These are phyloP conservation scores for Dascillus cervinus DNA, from an alignment of 2,888 invertebrate genomes.

Conservation along the genomic window DNA sequence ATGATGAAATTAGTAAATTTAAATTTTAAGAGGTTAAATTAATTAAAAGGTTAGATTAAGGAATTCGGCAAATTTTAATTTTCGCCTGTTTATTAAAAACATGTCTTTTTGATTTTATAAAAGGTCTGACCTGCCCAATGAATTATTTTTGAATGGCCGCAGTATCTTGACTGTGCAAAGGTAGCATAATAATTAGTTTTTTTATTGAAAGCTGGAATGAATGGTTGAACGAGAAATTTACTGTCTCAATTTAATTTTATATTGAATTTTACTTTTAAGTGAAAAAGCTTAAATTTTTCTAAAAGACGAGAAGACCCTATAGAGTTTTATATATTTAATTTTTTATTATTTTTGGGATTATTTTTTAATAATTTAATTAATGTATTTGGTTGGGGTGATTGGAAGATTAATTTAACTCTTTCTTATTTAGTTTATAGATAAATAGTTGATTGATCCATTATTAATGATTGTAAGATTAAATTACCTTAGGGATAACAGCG, in stretches of 20 bases:
- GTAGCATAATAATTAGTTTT: constrained; percentile 75
- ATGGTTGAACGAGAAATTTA: constrained; percentile 59
- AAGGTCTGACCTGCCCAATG: constrained; percentile 69
- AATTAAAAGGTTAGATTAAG: constrained; percentile 41
- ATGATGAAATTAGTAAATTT: constrained; percentile 53
- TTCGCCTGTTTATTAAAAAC: constrained; percentile 74
- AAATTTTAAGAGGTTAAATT: constrained; percentile 29
- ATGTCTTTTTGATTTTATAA: constrained; percentile 58
- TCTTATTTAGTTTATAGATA: constrained; percentile 37
- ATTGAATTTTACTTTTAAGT: constrained; percentile 52
- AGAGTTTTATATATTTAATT: constrained; percentile 53
- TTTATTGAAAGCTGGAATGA: constrained; percentile 75
- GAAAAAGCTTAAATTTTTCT: constrained; percentile 59
- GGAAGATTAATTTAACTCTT: constrained; percentile 54
- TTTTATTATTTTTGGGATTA: constrained; percentile 33
- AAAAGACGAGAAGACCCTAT: constrained; percentile 75
- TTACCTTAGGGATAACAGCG: constrained; percentile 83
- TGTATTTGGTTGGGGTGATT: constrained; percentile 63
- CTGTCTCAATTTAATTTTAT: constrained; percentile 50
- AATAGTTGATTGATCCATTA: constrained; percentile 49
- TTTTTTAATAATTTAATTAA: constrained; percentile 26
- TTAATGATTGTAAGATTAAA: constrained; percentile 58
- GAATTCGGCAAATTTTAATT: constrained; percentile 57
- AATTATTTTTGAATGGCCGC: constrained; percentile 65
- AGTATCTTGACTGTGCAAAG: constrained; percentile 72